These are phyloP conservation scores for Drosophila setosimentum DNA, from an alignment of 2,888 invertebrate genomes.

Conservation along the genomic window DNA sequence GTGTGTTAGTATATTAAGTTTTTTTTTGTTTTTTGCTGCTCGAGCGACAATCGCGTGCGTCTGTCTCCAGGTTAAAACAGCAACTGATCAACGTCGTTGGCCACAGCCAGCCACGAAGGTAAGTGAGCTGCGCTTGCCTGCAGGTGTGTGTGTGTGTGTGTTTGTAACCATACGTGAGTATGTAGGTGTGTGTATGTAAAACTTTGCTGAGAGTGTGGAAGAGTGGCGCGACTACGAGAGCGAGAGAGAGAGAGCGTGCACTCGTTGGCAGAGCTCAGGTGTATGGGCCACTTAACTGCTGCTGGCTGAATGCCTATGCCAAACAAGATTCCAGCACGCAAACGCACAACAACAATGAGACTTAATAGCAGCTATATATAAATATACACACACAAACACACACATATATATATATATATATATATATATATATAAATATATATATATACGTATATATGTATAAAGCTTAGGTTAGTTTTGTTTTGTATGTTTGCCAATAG, in stretches of 20 bases:
- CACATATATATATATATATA: slow-evolving; percentile 1
- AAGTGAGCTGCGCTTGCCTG: slow-evolving; percentile 66
- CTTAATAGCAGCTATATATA: slow-evolving; percentile 12
- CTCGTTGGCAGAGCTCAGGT: slow-evolving; percentile 49
- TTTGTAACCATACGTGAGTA: slow-evolving; percentile 5
- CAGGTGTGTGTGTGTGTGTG: slow-evolving; percentile 19
- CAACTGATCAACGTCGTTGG: slow-evolving; percentile 71
- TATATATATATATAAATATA: neutral
- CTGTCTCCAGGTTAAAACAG: slow-evolving; percentile 66
- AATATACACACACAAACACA: neutral
- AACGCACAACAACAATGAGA: slow-evolving; percentile 44
- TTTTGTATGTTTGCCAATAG: slow-evolving; percentile 60
- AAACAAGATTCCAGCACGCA: slow-evolving; percentile 80
- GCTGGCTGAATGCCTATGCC: slow-evolving; percentile 45
- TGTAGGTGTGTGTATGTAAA: slow-evolving; percentile 11
- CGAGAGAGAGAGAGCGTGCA: neutral
- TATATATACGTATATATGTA: neutral
- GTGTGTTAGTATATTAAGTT: slow-evolving; percentile 40
- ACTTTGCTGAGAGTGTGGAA: slow-evolving; percentile 33
- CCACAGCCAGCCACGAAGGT: slow-evolving; percentile 72
- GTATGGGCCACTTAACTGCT: slow-evolving; percentile 55
- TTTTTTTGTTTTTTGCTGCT: slow-evolving; percentile 30
- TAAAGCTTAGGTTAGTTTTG: slow-evolving; percentile 27
- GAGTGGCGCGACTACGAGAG: slow-evolving; percentile 12
- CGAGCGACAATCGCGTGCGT: slow-evolving; percentile 62